Base-by-base conservation (phyloP, 1,140 invertebrate species). In the Zaprionus africanus region DNA sequence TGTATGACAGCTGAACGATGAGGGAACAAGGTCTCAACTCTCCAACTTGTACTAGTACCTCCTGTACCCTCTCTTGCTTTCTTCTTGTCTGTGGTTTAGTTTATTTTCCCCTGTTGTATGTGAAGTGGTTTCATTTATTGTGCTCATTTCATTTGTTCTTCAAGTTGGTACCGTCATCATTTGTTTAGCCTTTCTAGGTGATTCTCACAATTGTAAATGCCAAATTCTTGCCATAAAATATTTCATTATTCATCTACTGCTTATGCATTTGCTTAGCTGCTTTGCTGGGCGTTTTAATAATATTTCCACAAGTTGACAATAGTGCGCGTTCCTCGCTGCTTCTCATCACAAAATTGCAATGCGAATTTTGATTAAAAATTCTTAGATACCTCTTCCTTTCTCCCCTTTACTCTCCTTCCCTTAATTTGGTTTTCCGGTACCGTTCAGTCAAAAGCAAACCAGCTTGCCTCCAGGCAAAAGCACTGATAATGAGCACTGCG, bases 121-220 rank as follows among this genome's bases (percentile, higher is more conserved):
- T 74, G 64, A 34, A 75, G 58, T 75, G 15, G 41, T 58, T 69
- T 58, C 72, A 59, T 75, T 63, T 75, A 51, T 74, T 49, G 15
- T 22, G 24, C 22, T 64, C 19, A 24, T 22, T 22, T 7, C 7
- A 31, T 31, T 9, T 12, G 13, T 0, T 54, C 13, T 54, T 53
- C 15, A 0, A 17, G 15, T n/a, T 19, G 9, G 3, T 22, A 17
- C 7, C 7, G 28, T 9, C 19, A 51, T 15, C 38, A n/a, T n/a
- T 15, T 41, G 12, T 15, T 41, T 6, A 4, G n/a, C 46, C 46
- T 51, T 6, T 24, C 46, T 51, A 51, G 19, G 12, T 22, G 4
- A 51, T 51, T 51, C 46, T 51, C 46, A 51, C 11, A 51, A 51
- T 4, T 51, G 7, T 19, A 49, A 19, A 7, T 19, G n/a, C 5